Evolutionary conservation across 2,797 vertebrate genomes (phyloP).

Genomic region (Chromis chromis): DNA sequence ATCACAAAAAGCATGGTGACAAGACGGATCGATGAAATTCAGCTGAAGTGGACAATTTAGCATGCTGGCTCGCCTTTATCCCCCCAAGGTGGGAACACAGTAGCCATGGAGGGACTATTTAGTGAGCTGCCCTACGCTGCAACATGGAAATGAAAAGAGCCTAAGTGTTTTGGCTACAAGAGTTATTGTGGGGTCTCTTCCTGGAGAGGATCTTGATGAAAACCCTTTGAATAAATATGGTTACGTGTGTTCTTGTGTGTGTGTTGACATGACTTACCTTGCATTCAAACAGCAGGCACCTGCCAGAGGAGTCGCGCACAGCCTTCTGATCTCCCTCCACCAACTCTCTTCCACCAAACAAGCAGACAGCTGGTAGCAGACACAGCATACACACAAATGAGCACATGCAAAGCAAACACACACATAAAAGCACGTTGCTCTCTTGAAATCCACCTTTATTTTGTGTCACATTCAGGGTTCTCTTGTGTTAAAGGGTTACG

Average conservation of each 20-base stretch:
- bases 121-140: slow-evolving; percentile 36
- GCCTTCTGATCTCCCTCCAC: slow-evolving; percentile 92
- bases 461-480: not conserved
- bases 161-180: slow-evolving; percentile 26
- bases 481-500: not conserved
- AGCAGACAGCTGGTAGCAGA: slow-evolving; percentile 86
- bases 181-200: slow-evolving; percentile 28
- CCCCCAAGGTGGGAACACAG: slow-evolving; percentile 9
- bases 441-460: slow-evolving; percentile 5
- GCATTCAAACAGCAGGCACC: slow-evolving; percentile 93
- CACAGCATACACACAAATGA: slow-evolving; percentile 34
- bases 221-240: slow-evolving; percentile 27
- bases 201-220: slow-evolving; percentile 34
- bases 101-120: slow-evolving; percentile 34
- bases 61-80: slow-evolving; percentile 27
- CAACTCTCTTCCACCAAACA: slow-evolving; percentile 90
- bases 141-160: slow-evolving; percentile 28
- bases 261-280: slow-evolving; percentile 85
- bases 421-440: slow-evolving; percentile 10
- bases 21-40: slow-evolving; percentile 48
- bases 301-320: slow-evolving; percentile 89
- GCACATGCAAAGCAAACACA: slow-evolving; percentile 35
- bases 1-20: slow-evolving; percentile 38
- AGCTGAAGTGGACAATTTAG: slow-evolving; percentile 21
- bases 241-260: slow-evolving; percentile 13